Base-by-base conservation (phyloP, 2,888 invertebrate species). In the Ischnus inquisitorius region DNA sequence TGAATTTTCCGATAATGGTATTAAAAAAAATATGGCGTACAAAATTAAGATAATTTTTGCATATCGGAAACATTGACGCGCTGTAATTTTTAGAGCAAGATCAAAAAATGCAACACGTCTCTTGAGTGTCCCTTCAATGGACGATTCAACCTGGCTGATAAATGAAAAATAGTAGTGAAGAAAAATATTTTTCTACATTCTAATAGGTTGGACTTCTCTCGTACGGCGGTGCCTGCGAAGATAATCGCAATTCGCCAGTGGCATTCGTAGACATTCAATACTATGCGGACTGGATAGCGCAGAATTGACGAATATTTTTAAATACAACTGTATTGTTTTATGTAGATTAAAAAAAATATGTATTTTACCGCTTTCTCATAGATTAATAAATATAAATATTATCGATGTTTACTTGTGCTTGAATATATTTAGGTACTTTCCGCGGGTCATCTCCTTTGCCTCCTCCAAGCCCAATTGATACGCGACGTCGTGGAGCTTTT, bases 381-480 rank as follows among this genome's bases (percentile, higher is more conserved):
- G 22, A 48, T 82, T 62, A 43, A 48, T 75, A 75, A 54, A 79
- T 62, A 80, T 41, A 62, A 83, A 83, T 19, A 46, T 78, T 41
- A 62, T 51, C 64, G 69, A 75, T 65, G 34, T 72, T 86, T 86
- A 90, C 84, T 93, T 92, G 83, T 92, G 91, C 87, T 94, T 95
- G 90, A 97, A 97, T 91, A 99, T 97, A 92, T 98, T 98, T 86
- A 99, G 95, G 94, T 98, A 98, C 94, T 98, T 98, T 54, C 98
- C 99, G 89, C 99, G 95, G 0, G 98, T 98, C 97, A 99, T 98
- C 95, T 99, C 99, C 93, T 98, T 98, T 0, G 98, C 97, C 94
- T 99, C 99, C 92, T 98, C 98, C 16, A 98, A 94, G 2, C 99
- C 99, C 41, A 99, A 94, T 91, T 98, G 97, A 93, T 99, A 99